These are phyloP conservation scores for Gila orcuttii DNA, from an alignment of 2,113 vertebrate species.

Conservation along the genomic window DNA sequence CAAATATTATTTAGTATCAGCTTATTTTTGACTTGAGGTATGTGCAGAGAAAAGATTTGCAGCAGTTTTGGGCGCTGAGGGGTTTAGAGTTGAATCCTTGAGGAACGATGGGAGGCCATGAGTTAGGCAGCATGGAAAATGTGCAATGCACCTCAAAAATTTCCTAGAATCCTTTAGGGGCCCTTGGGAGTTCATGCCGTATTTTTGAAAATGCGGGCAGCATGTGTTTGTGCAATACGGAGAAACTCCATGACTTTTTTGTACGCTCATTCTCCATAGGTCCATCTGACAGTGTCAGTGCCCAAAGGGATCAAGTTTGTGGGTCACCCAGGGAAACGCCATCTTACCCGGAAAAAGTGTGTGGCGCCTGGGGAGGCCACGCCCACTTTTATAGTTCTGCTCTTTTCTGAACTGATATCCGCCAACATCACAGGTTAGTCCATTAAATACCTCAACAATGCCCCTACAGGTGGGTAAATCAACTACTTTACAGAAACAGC, in stretches of 20 bases:
- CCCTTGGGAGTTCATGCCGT: conserved; percentile 68
- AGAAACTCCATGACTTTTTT: neutral
- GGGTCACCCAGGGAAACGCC: conserved; percentile 87
- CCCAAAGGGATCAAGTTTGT: conserved; percentile 90
- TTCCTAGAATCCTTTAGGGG: conserved; percentile 60
- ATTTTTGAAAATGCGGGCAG: conserved; percentile 54
- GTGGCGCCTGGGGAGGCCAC: conserved; percentile 83
- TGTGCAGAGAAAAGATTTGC: conserved; percentile 22
- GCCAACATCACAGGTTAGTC: conserved; percentile 72
- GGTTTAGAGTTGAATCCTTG: conserved; percentile 67
- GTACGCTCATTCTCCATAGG: conserved; percentile 70
- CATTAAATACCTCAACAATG: neutral
- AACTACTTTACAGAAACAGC: neutral
- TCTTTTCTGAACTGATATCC: conserved; percentile 84
- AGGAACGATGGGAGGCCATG: conserved; percentile 66
- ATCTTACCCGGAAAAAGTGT: conserved; percentile 88
- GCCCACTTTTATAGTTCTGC: conserved; percentile 85
- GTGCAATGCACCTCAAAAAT: conserved; percentile 68
- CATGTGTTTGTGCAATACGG: neutral
- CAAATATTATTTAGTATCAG: neutral
- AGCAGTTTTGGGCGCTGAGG: conserved; percentile 51
- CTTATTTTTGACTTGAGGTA: conserved; percentile 13
- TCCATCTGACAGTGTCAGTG: conserved; percentile 87
- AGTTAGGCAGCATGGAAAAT: conserved; percentile 76
- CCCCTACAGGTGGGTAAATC: neutral